These are phyloP conservation scores for Apamea crenata DNA, from an alignment of 2,888 invertebrate genomes.

Conservation along the genomic window DNA sequence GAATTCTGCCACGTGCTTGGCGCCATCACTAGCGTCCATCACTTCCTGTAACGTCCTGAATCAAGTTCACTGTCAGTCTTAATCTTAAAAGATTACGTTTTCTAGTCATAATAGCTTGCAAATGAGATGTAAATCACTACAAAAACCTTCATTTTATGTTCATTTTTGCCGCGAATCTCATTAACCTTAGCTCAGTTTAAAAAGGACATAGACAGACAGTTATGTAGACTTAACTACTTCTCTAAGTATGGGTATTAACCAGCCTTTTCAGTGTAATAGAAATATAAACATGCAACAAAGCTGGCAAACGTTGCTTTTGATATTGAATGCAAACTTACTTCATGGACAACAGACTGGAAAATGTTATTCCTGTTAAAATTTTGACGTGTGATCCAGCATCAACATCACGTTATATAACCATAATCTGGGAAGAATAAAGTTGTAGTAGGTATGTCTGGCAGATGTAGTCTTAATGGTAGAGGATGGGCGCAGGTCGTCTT, in stretches of 20 bases:
- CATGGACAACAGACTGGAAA: too few species aligned
- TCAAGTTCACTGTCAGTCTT: background rate
- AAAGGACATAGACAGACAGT: background rate
- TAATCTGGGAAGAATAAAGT: background rate
- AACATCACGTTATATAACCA: background rate
- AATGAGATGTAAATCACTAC: background rate
- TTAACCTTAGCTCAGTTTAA: conserved; percentile 26
- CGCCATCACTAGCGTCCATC: too few species aligned
- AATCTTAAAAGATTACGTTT: background rate
- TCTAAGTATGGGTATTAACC: conserved; percentile 8
- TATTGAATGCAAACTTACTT: background rate
- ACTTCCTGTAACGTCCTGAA: background rate
- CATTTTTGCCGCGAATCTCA: conserved; percentile 9
- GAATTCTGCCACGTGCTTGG: too few species aligned
- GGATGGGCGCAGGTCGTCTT: background rate
- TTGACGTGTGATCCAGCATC: background rate
- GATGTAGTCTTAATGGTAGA: background rate
- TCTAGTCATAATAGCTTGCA: background rate
- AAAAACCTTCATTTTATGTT: conserved; percentile 23
- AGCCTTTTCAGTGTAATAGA: conserved; percentile 27
- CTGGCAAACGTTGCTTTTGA: background rate
- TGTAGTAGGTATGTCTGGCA: background rate
- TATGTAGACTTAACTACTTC: background rate
- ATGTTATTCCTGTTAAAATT: background rate
- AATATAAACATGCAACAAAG: background rate